Evolutionary conservation across 2,113 vertebrate species (phyloP).

Genomic region (Dasyprocta punctata): DNA sequence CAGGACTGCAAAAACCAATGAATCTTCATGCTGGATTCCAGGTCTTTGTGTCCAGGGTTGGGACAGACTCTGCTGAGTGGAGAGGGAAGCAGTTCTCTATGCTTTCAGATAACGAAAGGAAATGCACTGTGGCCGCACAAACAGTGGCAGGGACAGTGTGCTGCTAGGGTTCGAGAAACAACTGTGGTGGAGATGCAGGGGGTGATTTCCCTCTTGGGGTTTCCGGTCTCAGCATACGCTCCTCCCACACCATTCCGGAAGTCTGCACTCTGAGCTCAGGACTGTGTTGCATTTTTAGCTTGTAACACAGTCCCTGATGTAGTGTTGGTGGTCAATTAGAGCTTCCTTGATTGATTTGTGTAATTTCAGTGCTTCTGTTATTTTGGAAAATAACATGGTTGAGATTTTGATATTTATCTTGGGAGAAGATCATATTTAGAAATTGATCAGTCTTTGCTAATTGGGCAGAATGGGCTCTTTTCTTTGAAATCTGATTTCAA

Average conservation of each 20-base stretch:
- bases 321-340: not conserved
- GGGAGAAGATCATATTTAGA: constrained; percentile 51
- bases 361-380: constrained; percentile 40
- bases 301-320: not conserved
- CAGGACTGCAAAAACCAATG: not conserved
- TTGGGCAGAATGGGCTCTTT: constrained; percentile 40
- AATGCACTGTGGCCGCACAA: fast-evolving
- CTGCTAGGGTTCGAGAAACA: not conserved
- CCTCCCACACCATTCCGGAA: fast-evolving
- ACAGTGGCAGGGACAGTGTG: fast-evolving
- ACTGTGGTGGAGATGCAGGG: fast-evolving
- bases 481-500: constrained; percentile 45
- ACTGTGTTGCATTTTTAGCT: not conserved
- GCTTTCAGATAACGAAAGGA: not conserved
- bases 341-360: not conserved
- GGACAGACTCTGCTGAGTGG: not conserved
- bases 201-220: too few species aligned
- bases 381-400: not conserved
- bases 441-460: constrained; percentile 71
- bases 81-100: fast-evolving
- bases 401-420: constrained; percentile 62
- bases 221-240: fast-evolving
- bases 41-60: not conserved
- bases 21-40: not conserved
- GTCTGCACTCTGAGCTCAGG: not conserved